phyloP scores from a whole-genome alignment of 2,888 invertebrate species.

The Tipula lateralis region DNA sequence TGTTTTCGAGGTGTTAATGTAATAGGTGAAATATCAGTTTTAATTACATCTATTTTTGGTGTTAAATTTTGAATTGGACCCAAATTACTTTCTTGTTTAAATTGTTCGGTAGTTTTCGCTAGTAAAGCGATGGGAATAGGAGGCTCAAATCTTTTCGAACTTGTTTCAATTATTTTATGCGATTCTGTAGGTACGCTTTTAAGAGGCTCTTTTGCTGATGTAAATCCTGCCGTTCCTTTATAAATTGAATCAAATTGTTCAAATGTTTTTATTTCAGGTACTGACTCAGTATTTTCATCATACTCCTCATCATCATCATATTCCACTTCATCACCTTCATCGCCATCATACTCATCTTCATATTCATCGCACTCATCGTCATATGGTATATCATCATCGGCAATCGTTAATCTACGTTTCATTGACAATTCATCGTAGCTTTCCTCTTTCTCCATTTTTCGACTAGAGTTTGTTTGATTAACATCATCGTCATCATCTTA shows the following conservation, averaged over 20 bases:
- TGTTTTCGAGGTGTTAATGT: background rate
- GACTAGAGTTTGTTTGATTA: slow-evolving; percentile 38
- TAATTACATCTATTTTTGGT: background rate
- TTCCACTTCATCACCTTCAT: slow-evolving; percentile 48
- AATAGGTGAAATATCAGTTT: background rate
- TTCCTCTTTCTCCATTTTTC: slow-evolving; percentile 33
- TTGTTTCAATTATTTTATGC: background rate
- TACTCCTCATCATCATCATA: slow-evolving; percentile 46
- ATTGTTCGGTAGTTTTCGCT: background rate
- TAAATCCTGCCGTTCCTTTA: background rate
- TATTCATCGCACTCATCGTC: slow-evolving; percentile 40
- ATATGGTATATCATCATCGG: slow-evolving; percentile 40
- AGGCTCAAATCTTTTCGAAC: background rate
- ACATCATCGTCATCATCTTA: slow-evolving; percentile 33
- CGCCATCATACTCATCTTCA: slow-evolving; percentile 44
- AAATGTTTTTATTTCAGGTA: slow-evolving; percentile 39
- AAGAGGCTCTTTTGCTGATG: background rate
- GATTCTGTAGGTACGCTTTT: background rate
- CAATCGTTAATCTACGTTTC: slow-evolving; percentile 46
- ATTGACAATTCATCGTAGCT: slow-evolving; percentile 36
- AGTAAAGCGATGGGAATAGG: background rate
- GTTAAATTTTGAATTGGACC: background rate
- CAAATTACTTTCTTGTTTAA: background rate
- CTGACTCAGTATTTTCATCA: slow-evolving; percentile 41
- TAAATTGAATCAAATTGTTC: slow-evolving; percentile 38